phyloP scores from a whole-genome alignment of 2,797 vertebrate genomes.

The Picus viridis region DNA sequence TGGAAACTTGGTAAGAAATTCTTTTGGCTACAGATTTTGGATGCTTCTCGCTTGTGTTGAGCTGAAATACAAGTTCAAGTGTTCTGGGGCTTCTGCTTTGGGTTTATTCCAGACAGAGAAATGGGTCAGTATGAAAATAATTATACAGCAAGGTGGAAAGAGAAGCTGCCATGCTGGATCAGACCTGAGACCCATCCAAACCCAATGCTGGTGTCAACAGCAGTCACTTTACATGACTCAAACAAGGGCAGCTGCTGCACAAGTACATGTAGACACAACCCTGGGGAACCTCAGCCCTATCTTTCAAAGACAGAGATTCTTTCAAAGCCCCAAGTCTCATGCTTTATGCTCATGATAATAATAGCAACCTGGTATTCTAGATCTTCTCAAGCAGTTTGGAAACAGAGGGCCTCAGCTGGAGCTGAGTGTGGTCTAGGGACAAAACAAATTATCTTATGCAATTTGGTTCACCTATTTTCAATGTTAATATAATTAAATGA shows the following conservation, averaged over 20 bases:
- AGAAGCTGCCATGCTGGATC: not conserved
- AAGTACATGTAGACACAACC: fast-evolving
- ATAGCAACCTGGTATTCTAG: not conserved
- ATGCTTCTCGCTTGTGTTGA: not conserved
- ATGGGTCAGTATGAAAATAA: not conserved
- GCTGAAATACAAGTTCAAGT: conserved; percentile 15
- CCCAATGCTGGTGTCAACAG: not conserved
- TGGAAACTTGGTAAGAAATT: conserved; percentile 30
- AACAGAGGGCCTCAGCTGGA: not conserved
- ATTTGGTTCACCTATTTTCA: conserved; percentile 30
- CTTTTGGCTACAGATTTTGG: conserved; percentile 33
- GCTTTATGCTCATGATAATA: not conserved
- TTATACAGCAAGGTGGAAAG: not conserved
- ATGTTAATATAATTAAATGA: conserved; percentile 14
- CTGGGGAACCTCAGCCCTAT: not conserved
- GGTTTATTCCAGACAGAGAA: conserved; percentile 11
- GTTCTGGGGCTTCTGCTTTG: conserved; percentile 44
- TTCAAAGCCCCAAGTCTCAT: not conserved
- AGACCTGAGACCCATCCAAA: not conserved
- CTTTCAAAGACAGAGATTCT: not conserved
- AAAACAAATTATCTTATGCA: conserved; percentile 5
- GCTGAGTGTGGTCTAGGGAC: not conserved
- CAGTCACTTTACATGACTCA: not conserved
- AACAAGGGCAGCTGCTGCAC: not conserved
- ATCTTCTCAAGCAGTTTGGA: not conserved